Evolutionary conservation across 2,888 invertebrate genomes (phyloP).

Genomic region (Eupithecia insigniata): DNA sequence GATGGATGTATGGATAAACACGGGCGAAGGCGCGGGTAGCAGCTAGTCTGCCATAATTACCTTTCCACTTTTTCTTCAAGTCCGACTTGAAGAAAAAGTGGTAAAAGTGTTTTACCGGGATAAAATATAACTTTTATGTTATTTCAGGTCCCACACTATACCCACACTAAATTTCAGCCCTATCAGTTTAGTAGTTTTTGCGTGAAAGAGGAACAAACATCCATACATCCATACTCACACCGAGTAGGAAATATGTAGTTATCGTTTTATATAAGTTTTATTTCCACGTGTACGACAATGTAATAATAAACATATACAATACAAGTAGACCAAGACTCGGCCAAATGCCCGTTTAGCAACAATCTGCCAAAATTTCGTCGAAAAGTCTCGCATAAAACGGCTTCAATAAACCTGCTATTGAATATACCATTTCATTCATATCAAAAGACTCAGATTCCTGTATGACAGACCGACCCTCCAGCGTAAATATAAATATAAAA

Average conservation of each 20-base stretch:
- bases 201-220: not conserved
- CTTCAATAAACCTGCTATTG: not conserved
- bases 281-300: no score
- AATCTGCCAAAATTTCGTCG: not conserved
- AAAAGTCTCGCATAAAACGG: not conserved
- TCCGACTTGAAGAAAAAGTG: no score
- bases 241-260: no score
- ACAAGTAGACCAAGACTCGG: not conserved
- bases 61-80: no score
- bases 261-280: no score
- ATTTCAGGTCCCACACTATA: not conserved
- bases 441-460: slow-evolving; percentile 17
- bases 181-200: not conserved
- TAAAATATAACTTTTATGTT: no score
- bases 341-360: not conserved
- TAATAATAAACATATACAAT: no score
- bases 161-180: no score
- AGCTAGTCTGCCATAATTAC: no score
- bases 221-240: not conserved
- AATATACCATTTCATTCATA: slow-evolving; percentile 17
- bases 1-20: no score
- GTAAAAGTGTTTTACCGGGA: no score
- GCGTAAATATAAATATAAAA: slow-evolving; percentile 47
- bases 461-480: slow-evolving; percentile 28
- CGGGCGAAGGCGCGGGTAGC: no score